phyloP scores from a whole-genome alignment of 2,888 invertebrate genomes.

The Aelia acuminata region DNA sequence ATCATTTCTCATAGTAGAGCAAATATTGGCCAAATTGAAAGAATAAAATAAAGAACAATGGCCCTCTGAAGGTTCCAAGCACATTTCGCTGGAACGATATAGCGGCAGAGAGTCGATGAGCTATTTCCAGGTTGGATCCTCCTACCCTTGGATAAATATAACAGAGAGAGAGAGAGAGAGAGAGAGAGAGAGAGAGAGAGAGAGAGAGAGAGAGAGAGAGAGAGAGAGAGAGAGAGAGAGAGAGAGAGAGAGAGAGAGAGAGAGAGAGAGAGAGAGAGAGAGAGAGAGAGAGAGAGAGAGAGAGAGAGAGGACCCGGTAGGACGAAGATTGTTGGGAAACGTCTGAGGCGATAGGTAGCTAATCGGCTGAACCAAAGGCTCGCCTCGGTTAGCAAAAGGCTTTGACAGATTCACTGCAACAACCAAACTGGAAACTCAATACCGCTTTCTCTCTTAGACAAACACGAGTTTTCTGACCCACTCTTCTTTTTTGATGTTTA shows the following conservation, averaged over 20 bases:
- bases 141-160: slow-evolving; percentile 1
- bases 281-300: too few species aligned
- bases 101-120: neutral
- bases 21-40: neutral
- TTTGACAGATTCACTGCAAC: slow-evolving; percentile 39
- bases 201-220: too few species aligned
- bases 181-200: too few species aligned
- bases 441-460: slow-evolving; percentile 21
- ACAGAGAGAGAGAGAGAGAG: neutral
- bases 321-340: slow-evolving; percentile 4
- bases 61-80: neutral
- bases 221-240: too few species aligned
- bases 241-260: too few species aligned
- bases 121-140: neutral
- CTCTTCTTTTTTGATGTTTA: neutral
- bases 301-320: neutral
- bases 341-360: slow-evolving; percentile 32
- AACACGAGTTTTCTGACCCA: neutral
- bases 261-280: too few species aligned
- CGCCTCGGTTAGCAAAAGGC: neutral
- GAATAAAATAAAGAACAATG: neutral
- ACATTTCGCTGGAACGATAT: neutral
- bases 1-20: neutral
- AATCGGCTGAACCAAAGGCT: slow-evolving; percentile 8
- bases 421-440: slow-evolving; percentile 39